Conservation (phyloP, 2,888 invertebrate genomes). For the Chamaedrilus cognettii region DNA sequence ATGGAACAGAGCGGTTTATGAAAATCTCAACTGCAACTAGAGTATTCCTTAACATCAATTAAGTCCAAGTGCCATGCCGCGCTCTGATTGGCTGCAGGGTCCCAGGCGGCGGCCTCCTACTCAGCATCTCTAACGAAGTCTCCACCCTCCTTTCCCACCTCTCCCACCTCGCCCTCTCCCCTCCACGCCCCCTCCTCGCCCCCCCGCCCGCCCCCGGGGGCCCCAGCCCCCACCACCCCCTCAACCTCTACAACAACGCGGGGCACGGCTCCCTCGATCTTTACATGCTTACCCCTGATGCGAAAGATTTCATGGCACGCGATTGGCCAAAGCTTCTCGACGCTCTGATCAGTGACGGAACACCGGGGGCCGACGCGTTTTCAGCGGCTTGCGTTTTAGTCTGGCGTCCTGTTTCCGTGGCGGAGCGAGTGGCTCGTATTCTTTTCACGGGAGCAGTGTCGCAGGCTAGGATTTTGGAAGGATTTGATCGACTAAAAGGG, state of each 20-base stretch:
- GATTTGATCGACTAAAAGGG: not conserved
- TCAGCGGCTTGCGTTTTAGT: slow-evolving; percentile 4
- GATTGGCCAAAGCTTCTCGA: not conserved
- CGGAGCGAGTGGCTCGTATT: not conserved
- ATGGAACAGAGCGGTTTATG: too few species aligned
- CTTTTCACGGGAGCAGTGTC: not conserved
- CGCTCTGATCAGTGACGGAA: not conserved
- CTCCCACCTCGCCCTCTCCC: not conserved
- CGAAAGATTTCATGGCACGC: slow-evolving; percentile 77
- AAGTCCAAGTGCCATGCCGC: too few species aligned
- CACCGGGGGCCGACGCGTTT: not conserved
- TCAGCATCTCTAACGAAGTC: not conserved
- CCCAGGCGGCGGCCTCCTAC: not conserved
- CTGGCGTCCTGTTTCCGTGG: not conserved
- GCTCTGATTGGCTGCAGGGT: not conserved
- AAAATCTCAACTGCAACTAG: too few species aligned
- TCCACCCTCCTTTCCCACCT: not conserved
- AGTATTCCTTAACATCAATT: too few species aligned
- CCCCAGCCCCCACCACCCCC: slow-evolving; percentile 68
- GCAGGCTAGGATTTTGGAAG: not conserved
- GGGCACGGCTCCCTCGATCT: slow-evolving; percentile 84
- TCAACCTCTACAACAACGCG: slow-evolving; percentile 95
- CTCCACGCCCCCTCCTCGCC: not conserved
- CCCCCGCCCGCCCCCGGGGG: not conserved
- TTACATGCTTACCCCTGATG: slow-evolving; percentile 96